These are phyloP conservation scores for Diaperis boleti DNA, from an alignment of 2,888 invertebrate genomes.

Conservation along the genomic window DNA sequence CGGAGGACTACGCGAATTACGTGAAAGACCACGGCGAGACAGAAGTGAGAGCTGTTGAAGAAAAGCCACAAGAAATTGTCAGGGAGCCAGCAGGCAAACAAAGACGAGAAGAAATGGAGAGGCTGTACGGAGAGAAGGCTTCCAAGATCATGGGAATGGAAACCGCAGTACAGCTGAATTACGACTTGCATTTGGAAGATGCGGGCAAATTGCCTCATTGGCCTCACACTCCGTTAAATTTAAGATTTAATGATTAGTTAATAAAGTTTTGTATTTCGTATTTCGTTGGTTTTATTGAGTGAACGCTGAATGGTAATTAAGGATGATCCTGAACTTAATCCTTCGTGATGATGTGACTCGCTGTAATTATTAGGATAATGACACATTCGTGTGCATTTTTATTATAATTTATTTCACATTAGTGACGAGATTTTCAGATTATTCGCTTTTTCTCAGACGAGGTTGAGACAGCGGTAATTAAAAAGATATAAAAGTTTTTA, in stretches of 20 bases:
- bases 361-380: conserved; percentile 47
- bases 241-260: conserved; percentile 46
- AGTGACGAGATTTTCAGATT: conserved; percentile 34
- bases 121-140: conserved; percentile 61
- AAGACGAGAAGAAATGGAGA: conserved; percentile 52
- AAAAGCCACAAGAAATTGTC: conserved; percentile 10
- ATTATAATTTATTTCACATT: conserved; percentile 54
- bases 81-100: conserved; percentile 64
- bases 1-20: conserved; percentile 48
- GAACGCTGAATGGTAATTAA: conserved; percentile 28
- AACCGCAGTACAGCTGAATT: conserved; percentile 76
- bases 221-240: conserved; percentile 70
- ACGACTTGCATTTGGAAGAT: conserved; percentile 73
- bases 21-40: conserved; percentile 40
- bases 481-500: conserved; percentile 39
- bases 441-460: conserved; percentile 40
- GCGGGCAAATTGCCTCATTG: conserved; percentile 73
- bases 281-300: conserved; percentile 26
- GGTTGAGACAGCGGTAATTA: conserved; percentile 26
- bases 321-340: conserved; percentile 30
- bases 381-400: conserved; percentile 51
- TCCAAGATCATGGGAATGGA: conserved; percentile 80
- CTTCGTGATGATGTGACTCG: conserved; percentile 40
- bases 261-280: conserved; percentile 31
- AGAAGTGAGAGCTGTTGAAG: conserved; percentile 41